Conservation (phyloP, 2,888 invertebrate genomes). For the Cheilosia urbana region DNA sequence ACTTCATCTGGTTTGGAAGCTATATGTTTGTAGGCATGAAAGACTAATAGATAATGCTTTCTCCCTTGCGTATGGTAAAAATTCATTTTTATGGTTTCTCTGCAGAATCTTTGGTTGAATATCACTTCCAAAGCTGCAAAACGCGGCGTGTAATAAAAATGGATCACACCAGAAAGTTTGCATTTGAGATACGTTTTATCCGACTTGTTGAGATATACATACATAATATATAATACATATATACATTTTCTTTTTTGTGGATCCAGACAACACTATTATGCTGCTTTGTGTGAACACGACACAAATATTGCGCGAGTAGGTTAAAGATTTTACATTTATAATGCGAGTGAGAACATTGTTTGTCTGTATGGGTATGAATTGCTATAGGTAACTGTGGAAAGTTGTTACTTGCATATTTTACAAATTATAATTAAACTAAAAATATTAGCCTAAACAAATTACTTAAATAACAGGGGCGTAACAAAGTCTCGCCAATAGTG, state of each 20-base stretch:
- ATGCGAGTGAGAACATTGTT: too few species aligned
- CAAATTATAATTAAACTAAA: too few species aligned
- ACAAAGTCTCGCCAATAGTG: too few species aligned
- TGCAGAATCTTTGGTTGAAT: slow-evolving; percentile 1
- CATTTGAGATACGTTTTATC: background rate
- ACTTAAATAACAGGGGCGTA: too few species aligned
- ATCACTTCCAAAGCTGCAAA: background rate
- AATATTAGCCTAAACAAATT: too few species aligned
- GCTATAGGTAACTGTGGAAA: too few species aligned
- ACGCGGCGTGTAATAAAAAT: background rate
- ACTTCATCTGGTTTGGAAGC: background rate
- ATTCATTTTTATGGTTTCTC: slow-evolving; percentile 6
- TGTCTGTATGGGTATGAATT: too few species aligned
- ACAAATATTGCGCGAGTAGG: too few species aligned
- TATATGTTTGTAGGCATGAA: background rate
- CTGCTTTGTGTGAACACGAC: too few species aligned
- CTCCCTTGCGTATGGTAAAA: background rate
- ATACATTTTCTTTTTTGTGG: background rate
- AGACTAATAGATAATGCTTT: background rate
- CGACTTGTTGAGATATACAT: background rate
- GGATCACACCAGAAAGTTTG: background rate
- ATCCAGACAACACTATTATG: too few species aligned
- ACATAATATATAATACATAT: background rate
- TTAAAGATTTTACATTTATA: too few species aligned
- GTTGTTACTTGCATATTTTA: too few species aligned